Conservation (phyloP, 2,113 vertebrate species). For the Stercorarius parasiticus region DNA sequence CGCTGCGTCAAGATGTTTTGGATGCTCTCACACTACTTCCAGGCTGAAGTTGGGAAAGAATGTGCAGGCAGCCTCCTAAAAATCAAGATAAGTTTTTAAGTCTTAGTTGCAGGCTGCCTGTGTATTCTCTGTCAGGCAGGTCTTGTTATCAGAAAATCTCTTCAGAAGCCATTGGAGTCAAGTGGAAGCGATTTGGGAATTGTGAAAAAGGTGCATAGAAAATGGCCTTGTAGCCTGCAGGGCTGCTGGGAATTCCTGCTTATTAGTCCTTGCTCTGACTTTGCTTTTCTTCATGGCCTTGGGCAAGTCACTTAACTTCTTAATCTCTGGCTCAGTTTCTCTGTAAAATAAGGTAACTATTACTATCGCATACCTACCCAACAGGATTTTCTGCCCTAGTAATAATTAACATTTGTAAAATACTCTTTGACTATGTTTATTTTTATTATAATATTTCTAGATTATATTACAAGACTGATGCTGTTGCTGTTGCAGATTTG, state of each 20-base stretch:
- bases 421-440: constrained; percentile 37
- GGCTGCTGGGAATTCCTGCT: constrained; percentile 38
- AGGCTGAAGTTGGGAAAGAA: neutral
- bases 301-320: constrained; percentile 57
- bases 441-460: constrained; percentile 50
- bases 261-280: constrained; percentile 22
- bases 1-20: accelerated
- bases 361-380: constrained; percentile 42
- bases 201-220: neutral
- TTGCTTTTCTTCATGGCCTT: constrained; percentile 40
- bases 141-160: neutral
- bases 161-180: neutral
- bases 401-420: constrained; percentile 66
- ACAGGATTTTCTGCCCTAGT: constrained; percentile 57
- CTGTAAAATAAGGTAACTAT: constrained; percentile 49
- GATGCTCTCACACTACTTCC: neutral
- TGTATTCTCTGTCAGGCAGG: neutral
- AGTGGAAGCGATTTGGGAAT: constrained; percentile 4
- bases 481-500: constrained; percentile 27
- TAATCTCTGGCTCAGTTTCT: constrained; percentile 60
- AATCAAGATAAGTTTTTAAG: neutral
- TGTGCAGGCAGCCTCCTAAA: neutral
- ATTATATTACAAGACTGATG: constrained; percentile 4
- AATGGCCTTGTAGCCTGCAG: constrained; percentile 11
- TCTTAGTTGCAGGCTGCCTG: neutral